A percentile compares a stretch with the other conserved stretches of the same genome.
Evolutionary conservation across 2,888 invertebrate genomes (phyloP).

Genomic region (Stenolophus ochropezus): DNA sequence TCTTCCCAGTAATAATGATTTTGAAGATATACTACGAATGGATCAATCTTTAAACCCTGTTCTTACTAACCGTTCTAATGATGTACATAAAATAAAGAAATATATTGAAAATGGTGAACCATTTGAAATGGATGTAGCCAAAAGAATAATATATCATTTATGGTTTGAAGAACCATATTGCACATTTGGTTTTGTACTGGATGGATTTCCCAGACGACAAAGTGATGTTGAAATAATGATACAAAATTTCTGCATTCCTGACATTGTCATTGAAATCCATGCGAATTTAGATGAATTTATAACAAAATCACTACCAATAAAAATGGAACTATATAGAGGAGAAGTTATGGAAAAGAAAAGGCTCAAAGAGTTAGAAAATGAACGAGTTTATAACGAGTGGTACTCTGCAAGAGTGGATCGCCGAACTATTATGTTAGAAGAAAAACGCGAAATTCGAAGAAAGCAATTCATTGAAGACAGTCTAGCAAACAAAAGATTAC

Average conservation of each 20-base stretch:
- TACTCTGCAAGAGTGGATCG: constrained; percentile 70
- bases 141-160: constrained; percentile 72
- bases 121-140: constrained; percentile 73
- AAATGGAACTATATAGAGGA: constrained; percentile 72
- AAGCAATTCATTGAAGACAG: constrained; percentile 28
- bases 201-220: constrained; percentile 78
- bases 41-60: neutral
- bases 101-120: constrained; percentile 75
- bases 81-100: constrained; percentile 70
- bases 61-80: neutral
- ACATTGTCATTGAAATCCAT: constrained; percentile 76
- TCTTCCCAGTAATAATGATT: neutral
- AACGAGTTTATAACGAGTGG: constrained; percentile 66
- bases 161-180: constrained; percentile 76
- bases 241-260: constrained; percentile 75
- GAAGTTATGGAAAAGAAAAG: constrained; percentile 66
- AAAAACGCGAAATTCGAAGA: constrained; percentile 63
- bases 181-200: constrained; percentile 76
- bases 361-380: constrained; percentile 46
- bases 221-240: constrained; percentile 76
- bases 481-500: neutral
- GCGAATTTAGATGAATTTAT: constrained; percentile 69
- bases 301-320: constrained; percentile 69
- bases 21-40: constrained; percentile 29
- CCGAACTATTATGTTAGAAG: constrained; percentile 56